Percentiles rank a stretch among this genome's conserved stretches.
Evolutionary conservation across 2,888 invertebrate genomes (phyloP).

Genomic region (Aporophyla nigra): DNA sequence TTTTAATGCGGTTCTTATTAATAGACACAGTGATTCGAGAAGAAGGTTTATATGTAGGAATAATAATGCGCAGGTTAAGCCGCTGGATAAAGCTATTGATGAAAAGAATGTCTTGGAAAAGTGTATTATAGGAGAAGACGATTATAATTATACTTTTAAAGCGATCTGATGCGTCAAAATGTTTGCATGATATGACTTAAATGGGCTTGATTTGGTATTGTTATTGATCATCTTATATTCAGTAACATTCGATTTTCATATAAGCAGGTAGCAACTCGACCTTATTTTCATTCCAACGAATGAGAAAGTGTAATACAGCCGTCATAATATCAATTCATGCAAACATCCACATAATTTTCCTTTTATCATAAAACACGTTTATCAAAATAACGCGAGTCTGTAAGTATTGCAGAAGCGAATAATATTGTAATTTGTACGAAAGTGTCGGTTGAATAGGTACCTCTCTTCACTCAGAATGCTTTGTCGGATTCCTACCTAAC

Average conservation of each 20-base stretch:
- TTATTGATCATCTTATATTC: neutral
- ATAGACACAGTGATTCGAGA: no score
- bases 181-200: neutral
- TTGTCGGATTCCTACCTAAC: conserved; percentile 42
- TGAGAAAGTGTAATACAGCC: neutral
- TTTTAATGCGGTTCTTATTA: no score
- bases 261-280: neutral
- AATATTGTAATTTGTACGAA: conserved; percentile 67
- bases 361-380: conserved; percentile 26
- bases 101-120: neutral
- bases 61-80: no score
- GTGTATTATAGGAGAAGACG: neutral
- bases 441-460: conserved; percentile 43
- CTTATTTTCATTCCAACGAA: neutral
- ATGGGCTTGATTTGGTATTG: neutral
- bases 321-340: conserved; percentile 1
- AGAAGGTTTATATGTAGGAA: no score
- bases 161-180: neutral
- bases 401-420: conserved; percentile 50
- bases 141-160: neutral
- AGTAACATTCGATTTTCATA: neutral
- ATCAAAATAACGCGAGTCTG: conserved; percentile 44
- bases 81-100: no score
- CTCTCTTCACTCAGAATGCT: conserved; percentile 40
- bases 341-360: conserved; percentile 13